Evolutionary conservation across 2,888 invertebrate genomes (phyloP).

Genomic region (Ophraella communa): DNA sequence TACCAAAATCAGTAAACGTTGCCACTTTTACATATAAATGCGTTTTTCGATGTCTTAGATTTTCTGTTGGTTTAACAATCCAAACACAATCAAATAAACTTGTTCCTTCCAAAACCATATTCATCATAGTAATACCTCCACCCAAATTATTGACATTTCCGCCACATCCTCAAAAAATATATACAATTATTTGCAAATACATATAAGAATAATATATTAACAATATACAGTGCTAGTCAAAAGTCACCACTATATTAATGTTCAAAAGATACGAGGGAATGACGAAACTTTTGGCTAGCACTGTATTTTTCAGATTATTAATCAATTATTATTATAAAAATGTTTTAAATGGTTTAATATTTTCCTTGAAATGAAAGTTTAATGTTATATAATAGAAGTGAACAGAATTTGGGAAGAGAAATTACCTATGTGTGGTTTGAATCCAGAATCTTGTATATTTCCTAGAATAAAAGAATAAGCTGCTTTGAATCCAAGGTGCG

Average conservation of each 20-base stretch:
- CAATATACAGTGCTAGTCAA: too few species aligned
- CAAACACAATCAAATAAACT: constrained; percentile 74
- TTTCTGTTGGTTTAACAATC: constrained; percentile 72
- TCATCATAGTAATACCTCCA: constrained; percentile 78
- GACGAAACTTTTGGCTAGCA: too few species aligned
- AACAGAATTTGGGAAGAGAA: too few species aligned
- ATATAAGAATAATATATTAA: too few species aligned
- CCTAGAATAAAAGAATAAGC: constrained; percentile 57
- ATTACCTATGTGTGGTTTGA: constrained; percentile 45
- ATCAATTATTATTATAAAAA: too few species aligned
- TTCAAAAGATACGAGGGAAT: too few species aligned
- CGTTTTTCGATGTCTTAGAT: constrained; percentile 70
- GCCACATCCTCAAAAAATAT: constrained; percentile 66
- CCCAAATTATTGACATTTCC: constrained; percentile 74
- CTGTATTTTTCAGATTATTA: too few species aligned
- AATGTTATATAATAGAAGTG: too few species aligned
- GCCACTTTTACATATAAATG: constrained; percentile 68
- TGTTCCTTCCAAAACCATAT: constrained; percentile 67
- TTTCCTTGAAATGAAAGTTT: too few species aligned
- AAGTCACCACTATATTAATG: too few species aligned
- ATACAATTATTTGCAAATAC: background rate
- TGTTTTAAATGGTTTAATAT: too few species aligned
- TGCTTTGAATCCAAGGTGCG: constrained; percentile 71
- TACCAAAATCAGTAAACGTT: constrained; percentile 53
- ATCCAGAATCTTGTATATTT: constrained; percentile 37